Base-by-base conservation (phyloP, 2,113 vertebrate species). In the Baryphthengus martii region DNA sequence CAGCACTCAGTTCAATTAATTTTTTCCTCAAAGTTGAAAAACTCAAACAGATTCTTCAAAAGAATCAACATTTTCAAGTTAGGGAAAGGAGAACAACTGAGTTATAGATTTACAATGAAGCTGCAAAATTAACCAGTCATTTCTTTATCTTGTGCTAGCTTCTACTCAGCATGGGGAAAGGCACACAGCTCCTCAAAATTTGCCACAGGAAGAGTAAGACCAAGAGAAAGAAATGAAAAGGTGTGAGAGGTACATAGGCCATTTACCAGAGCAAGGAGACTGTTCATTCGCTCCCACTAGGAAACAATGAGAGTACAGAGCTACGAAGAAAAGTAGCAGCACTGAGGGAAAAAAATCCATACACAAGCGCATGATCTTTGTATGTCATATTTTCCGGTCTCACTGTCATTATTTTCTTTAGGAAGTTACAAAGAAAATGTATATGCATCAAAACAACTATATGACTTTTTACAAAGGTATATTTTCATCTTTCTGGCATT, bases 71-170 rank as follows among this genome's bases (percentile, higher is more conserved):
- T 81, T 58, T 67, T 61, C 52, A 58, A 62, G 49, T 33, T 31
- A 31, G 3, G 44, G 61, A 80, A 90, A 74, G 63, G 55, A 28
- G 47, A 65, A 35, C 37, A 59, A 71, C 40, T 44, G 49, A 78
- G 25, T 59, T 52, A 66, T 35, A 39, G 35, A 80, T 78, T 85
- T 26, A 45, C 35, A 80, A 31, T 53, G 67, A 86, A 86, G 59
- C 58, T 90, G 71, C 31, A 62, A 93, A 96, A 56, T 85, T 94
- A 89, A 67, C 91, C 31, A 59, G 74, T 90, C 21, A 39, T 95
- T 96, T 88, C 21, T 88, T 87, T 47, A 58, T 61, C 21, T 88
- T 47, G 16, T 53, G 49, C 76, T 87, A 81, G 13, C 9, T 59
- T n/a, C 68, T 86, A 50, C 26, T 94, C 68, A 35, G 58, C 31